phyloP scores from a whole-genome alignment of 2,888 invertebrate genomes.

The Drosophila lacicola region DNA sequence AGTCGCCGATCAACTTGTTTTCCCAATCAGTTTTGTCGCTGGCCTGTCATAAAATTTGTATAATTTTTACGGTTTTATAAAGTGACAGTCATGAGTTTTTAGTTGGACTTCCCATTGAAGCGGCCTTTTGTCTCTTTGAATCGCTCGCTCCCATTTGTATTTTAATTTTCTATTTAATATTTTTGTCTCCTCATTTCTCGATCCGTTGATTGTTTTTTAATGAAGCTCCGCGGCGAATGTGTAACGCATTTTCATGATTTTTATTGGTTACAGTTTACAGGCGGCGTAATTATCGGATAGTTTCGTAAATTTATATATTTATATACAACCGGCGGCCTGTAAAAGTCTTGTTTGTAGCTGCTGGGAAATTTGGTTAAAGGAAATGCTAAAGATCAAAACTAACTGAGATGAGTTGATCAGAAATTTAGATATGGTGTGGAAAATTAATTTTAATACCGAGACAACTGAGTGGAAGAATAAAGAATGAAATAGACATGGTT shows the following conservation, averaged over 20 bases:
- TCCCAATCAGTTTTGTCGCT: constrained; percentile 75
- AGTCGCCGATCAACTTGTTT: constrained; percentile 72
- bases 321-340: constrained; percentile 25
- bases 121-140: constrained; percentile 65
- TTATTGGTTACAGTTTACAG: constrained; percentile 69
- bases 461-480: constrained; percentile 15
- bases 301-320: constrained; percentile 36
- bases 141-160: constrained; percentile 72
- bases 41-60: constrained; percentile 75
- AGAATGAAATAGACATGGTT: constrained; percentile 10
- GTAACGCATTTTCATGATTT: constrained; percentile 76
- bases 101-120: constrained; percentile 53
- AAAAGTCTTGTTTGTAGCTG: constrained; percentile 46
- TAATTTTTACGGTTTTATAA: constrained; percentile 74
- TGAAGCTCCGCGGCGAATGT: constrained; percentile 67
- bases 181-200: constrained; percentile 14
- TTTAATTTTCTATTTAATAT: constrained; percentile 45
- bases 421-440: constrained; percentile 57
- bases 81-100: constrained; percentile 73
- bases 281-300: constrained; percentile 61
- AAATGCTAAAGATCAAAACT: constrained; percentile 26
- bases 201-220: constrained; percentile 71
- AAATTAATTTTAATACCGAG: constrained; percentile 45
- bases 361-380: background rate
- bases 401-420: constrained; percentile 36